A percentile compares a stretch with the other conserved stretches of the same genome.
These are phyloP conservation scores for Pseudochirops corinnae DNA, from an alignment of 2,797 vertebrate genomes.

Conservation along the genomic window DNA sequence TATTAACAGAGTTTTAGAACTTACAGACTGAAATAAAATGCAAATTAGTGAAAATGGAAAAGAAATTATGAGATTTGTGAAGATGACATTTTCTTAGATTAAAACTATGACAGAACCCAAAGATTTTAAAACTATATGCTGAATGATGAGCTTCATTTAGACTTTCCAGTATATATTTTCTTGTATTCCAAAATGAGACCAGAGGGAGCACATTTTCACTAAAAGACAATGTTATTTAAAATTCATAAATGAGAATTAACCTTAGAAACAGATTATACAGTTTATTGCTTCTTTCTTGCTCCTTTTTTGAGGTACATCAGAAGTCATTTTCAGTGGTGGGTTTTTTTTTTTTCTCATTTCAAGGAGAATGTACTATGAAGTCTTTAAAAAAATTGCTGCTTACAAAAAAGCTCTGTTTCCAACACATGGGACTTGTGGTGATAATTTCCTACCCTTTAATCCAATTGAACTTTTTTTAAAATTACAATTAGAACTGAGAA, in stretches of 20 bases:
- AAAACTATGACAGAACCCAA: conserved; percentile 33
- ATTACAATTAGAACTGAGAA: not conserved
- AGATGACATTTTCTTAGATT: not conserved
- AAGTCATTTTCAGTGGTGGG: not conserved
- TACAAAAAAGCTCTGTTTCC: not conserved
- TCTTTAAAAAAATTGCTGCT: not conserved
- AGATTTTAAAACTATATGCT: not conserved
- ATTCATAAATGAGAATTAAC: not conserved
- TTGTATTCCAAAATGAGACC: not conserved
- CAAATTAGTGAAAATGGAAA: conserved; percentile 14
- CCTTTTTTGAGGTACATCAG: not conserved
- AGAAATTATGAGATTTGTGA: not conserved
- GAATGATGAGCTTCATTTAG: not conserved
- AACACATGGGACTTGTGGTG: accelerated
- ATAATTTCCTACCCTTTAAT: not conserved
- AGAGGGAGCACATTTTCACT: not conserved
- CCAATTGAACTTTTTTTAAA: conserved; percentile 15
- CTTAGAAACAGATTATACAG: not conserved
- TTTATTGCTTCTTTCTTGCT: not conserved
- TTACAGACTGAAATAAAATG: conserved; percentile 50
- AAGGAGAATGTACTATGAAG: not conserved
- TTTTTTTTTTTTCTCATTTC: not conserved
- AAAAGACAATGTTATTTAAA: no score
- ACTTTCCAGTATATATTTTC: conserved; percentile 6
- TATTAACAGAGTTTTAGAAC: conserved; percentile 11